phyloP scores from a whole-genome alignment of 1,140 invertebrate genomes.

The Anastrepha ludens region DNA sequence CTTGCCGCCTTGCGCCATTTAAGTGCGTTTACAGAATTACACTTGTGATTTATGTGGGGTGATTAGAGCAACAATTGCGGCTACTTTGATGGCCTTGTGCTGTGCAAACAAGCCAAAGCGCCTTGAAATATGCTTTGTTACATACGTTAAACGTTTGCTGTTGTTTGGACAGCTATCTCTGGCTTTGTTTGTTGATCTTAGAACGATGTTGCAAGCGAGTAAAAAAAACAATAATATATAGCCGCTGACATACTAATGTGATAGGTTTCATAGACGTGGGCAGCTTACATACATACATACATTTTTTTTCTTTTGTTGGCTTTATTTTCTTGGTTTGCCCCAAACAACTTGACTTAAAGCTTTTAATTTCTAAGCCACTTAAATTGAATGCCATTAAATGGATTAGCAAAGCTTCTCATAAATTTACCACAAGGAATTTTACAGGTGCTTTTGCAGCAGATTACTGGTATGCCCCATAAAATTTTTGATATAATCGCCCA shows the following conservation, averaged over 20 bases:
- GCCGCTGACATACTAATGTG: neutral
- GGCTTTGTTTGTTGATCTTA: slow-evolving; percentile 26
- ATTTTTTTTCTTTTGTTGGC: neutral
- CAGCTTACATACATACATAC: too few species aligned
- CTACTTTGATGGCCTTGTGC: neutral
- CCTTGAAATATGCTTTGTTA: neutral
- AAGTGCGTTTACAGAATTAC: neutral
- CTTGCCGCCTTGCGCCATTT: neutral
- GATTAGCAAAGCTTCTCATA: neutral
- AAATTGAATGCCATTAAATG: slow-evolving; percentile 9
- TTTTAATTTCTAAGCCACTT: slow-evolving; percentile 21
- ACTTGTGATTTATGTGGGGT: neutral
- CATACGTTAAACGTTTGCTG: neutral
- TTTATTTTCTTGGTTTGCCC: neutral
- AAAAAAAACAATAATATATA: neutral
- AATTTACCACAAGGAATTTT: neutral
- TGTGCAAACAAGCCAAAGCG: neutral
- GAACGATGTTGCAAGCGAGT: neutral
- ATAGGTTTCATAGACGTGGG: neutral
- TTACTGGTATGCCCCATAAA: neutral
- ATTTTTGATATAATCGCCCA: neutral
- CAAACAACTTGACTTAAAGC: neutral
- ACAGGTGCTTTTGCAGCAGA: neutral
- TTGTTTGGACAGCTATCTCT: neutral
- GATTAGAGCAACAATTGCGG: slow-evolving; percentile 16